phyloP scores from a whole-genome alignment of 2,113 vertebrate species.

The Odontesthes bonariensis region DNA sequence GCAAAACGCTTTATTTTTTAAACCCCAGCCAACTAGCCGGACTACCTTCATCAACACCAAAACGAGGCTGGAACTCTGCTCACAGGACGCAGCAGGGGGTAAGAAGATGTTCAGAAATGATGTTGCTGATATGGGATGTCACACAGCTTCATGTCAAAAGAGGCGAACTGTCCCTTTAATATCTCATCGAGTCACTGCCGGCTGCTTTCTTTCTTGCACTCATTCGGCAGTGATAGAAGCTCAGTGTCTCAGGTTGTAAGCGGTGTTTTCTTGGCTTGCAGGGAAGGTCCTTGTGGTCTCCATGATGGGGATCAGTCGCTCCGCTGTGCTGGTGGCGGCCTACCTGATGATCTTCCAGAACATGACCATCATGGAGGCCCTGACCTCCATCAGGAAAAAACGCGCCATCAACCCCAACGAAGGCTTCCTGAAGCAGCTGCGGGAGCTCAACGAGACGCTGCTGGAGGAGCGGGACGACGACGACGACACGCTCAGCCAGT shows the following conservation, averaged over 20 bases:
- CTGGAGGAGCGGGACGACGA: constrained; percentile 88
- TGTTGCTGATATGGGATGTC: no score
- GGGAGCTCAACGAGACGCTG: constrained; percentile 91
- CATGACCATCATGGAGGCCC: constrained; percentile 91
- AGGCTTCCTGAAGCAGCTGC: constrained; percentile 94
- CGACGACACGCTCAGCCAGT: constrained; percentile 84
- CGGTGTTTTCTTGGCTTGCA: constrained; percentile 54
- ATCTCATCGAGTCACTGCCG: neutral
- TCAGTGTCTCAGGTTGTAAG: neutral
- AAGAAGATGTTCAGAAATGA: no score
- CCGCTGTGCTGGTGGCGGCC: constrained; percentile 91
- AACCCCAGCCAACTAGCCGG: no score
- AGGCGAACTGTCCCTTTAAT: no score
- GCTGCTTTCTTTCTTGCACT: no score
- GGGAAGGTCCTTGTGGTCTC: constrained; percentile 95
- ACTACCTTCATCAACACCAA: no score
- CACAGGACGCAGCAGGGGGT: no score
- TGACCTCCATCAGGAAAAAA: constrained; percentile 90
- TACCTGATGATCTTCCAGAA: constrained; percentile 99
- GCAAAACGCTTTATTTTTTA: no score
- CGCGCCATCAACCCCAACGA: constrained; percentile 93
- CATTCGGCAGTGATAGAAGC: no score
- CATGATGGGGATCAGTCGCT: constrained; percentile 95
- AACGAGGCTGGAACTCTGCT: no score
- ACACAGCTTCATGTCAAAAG: no score